Evolutionary conservation across 2,113 vertebrate species (phyloP).

Genomic region (Scophthalmus maximus): DNA sequence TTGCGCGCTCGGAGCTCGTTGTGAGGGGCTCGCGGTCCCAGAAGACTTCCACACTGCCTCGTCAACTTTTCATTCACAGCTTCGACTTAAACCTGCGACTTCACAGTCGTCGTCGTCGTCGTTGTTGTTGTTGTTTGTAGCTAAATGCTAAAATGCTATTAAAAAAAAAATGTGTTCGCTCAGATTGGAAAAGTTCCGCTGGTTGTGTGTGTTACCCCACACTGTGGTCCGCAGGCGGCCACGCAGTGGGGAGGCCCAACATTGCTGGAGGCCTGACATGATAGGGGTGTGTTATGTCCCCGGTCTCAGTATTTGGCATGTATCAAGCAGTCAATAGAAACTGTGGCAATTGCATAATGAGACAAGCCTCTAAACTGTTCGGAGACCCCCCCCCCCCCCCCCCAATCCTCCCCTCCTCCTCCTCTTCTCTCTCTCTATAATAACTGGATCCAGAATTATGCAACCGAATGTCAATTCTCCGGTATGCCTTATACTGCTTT

Average conservation of each 20-base stretch:
- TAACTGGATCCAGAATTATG: conserved; percentile 59
- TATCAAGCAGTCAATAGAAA: conserved; percentile 48
- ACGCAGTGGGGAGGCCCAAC: conserved; percentile 33
- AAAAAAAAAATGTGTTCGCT: too few species aligned
- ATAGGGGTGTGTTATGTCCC: conserved; percentile 21
- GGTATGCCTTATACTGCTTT: conserved; percentile 22
- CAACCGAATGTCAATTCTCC: conserved; percentile 50
- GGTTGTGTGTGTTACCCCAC: background rate
- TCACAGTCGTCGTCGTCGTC: too few species aligned
- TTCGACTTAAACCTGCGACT: too few species aligned
- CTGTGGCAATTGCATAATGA: conserved; percentile 56
- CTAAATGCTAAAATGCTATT: too few species aligned
- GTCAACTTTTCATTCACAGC: too few species aligned
- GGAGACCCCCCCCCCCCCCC: background rate
- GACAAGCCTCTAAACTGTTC: conserved; percentile 47
- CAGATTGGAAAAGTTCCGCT: too few species aligned
- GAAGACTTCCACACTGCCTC: too few species aligned
- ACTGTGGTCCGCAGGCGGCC: conserved; percentile 24
- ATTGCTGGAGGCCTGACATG: conserved; percentile 36
- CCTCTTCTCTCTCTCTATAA: conserved; percentile 10
- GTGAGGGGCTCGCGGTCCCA: too few species aligned
- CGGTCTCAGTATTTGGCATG: conserved; percentile 33
- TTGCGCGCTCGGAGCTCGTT: too few species aligned
- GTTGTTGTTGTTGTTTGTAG: too few species aligned
- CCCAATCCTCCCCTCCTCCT: background rate